Evolutionary conservation across 2,888 invertebrate genomes (phyloP).

Genomic region (Noctua comes): DNA sequence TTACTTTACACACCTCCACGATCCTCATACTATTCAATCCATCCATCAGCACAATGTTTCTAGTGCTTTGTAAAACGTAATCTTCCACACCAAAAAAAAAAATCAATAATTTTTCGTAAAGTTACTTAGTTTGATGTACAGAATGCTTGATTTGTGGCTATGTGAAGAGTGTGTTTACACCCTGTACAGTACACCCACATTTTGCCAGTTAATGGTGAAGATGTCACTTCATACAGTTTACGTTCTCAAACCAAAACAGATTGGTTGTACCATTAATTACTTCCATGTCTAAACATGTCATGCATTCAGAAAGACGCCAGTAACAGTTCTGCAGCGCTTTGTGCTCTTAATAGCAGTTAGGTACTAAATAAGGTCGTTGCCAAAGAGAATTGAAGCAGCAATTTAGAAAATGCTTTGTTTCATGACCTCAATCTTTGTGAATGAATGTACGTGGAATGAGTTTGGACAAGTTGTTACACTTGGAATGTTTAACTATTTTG

Average conservation of each 20-base stretch:
- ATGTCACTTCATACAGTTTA: neutral
- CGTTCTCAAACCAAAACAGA: neutral
- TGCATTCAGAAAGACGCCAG: conserved; percentile 30
- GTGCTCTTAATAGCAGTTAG: conserved; percentile 43
- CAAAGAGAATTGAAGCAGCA: conserved; percentile 61
- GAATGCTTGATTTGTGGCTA: too few species aligned
- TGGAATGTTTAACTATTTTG: conserved; percentile 24
- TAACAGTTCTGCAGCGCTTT: conserved; percentile 41
- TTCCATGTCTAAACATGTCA: conserved; percentile 16
- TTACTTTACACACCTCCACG: too few species aligned
- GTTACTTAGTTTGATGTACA: too few species aligned
- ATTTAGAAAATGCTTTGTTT: conserved; percentile 64
- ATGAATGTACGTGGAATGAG: conserved; percentile 33
- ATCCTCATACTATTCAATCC: too few species aligned
- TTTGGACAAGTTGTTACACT: conserved; percentile 7
- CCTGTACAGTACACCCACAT: neutral
- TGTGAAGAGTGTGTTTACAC: too few species aligned
- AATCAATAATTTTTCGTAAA: too few species aligned
- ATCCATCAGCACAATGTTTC: too few species aligned
- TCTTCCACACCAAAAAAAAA: too few species aligned
- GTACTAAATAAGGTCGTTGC: conserved; percentile 61
- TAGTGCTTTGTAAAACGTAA: too few species aligned
- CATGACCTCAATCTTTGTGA: conserved; percentile 57
- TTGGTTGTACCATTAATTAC: conserved; percentile 16
- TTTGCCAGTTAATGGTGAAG: neutral